Conservation (phyloP, 2,888 invertebrate species). For the Phlogophora meticulosa region DNA sequence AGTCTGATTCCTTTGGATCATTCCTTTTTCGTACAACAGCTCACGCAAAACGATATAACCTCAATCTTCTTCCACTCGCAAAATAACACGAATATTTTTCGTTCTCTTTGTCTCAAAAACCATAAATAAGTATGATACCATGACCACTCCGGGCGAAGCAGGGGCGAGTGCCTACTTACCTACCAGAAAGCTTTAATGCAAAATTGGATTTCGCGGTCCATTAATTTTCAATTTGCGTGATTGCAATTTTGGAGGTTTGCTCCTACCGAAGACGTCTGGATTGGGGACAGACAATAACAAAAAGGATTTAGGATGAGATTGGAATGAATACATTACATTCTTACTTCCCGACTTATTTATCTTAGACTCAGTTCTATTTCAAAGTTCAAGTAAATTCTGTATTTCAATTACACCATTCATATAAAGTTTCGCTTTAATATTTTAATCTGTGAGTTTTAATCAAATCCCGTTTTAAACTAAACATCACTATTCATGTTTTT, state of each 20-base stretch:
- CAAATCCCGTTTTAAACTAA: conserved; percentile 11
- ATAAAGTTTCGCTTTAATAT: conserved; percentile 14
- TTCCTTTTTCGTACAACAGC: conserved; percentile 3
- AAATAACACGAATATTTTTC: conserved; percentile 50
- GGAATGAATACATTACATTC: conserved; percentile 83
- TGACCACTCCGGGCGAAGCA: conserved; percentile 69
- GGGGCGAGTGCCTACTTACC: conserved; percentile 78
- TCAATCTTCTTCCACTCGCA: conserved; percentile 22
- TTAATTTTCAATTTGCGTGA: conserved; percentile 91
- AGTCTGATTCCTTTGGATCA: conserved; percentile 4
- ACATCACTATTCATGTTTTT: conserved; percentile 7
- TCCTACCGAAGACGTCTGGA: conserved; percentile 84
- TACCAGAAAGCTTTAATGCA: conserved; percentile 87
- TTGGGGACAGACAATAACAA: conserved; percentile 86
- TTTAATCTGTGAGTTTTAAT: conserved; percentile 6
- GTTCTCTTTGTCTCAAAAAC: conserved; percentile 57
- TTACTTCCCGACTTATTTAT: conserved; percentile 63
- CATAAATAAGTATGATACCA: conserved; percentile 65
- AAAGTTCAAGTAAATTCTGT: conserved; percentile 38
- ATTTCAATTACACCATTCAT: conserved; percentile 18
- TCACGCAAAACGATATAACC: conserved; percentile 15
- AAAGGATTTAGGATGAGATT: conserved; percentile 83
- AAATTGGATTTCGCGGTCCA: conserved; percentile 90
- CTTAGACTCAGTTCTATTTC: conserved; percentile 47
- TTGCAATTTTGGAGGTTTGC: conserved; percentile 90